Evolutionary conservation across 1,140 invertebrate species (phyloP).

Genomic region (Halictus rubicundus): DNA sequence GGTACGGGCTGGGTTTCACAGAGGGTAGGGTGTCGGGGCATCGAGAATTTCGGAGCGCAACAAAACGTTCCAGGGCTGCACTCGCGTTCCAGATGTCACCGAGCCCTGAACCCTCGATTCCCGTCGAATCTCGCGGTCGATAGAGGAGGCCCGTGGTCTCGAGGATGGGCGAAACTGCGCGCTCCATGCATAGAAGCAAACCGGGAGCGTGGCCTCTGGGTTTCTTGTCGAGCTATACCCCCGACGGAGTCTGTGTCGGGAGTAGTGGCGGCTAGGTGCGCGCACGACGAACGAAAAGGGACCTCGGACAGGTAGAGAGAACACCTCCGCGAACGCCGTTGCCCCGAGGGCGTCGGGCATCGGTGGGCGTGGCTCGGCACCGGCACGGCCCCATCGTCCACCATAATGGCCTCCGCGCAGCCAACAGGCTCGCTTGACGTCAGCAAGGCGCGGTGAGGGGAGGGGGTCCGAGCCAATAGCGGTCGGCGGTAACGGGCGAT

Average conservation of each 20-base stretch:
- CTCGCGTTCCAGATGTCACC: slow-evolving; percentile 32
- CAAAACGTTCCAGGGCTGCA: not conserved
- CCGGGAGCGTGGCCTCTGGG: slow-evolving; percentile 15
- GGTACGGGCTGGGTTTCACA: no score
- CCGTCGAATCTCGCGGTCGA: slow-evolving; percentile 30
- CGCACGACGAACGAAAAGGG: slow-evolving; percentile 55
- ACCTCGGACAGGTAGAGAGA: slow-evolving; percentile 57
- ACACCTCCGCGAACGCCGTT: slow-evolving; percentile 52
- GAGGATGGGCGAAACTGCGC: not conserved
- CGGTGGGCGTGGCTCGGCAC: slow-evolving; percentile 30
- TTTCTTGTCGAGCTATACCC: slow-evolving; percentile 42
- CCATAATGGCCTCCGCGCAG: slow-evolving; percentile 76
- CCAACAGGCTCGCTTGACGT: slow-evolving; percentile 63
- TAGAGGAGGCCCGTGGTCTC: slow-evolving; percentile 11
- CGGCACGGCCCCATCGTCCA: slow-evolving; percentile 64
- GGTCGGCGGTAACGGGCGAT: not conserved
- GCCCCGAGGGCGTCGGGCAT: slow-evolving; percentile 55
- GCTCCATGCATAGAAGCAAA: slow-evolving; percentile 27
- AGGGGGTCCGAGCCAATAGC: slow-evolving; percentile 59
- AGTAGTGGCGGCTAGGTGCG: slow-evolving; percentile 41
- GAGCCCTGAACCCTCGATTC: slow-evolving; percentile 30
- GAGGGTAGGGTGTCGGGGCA: no score
- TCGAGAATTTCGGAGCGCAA: not conserved
- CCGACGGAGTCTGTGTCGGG: slow-evolving; percentile 42
- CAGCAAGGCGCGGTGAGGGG: slow-evolving; percentile 39